A percentile compares a stretch with the other conserved stretches of the same genome.
Conservation (phyloP, 1,140 invertebrate species). For the Macrobrachium rosenbergii region DNA sequence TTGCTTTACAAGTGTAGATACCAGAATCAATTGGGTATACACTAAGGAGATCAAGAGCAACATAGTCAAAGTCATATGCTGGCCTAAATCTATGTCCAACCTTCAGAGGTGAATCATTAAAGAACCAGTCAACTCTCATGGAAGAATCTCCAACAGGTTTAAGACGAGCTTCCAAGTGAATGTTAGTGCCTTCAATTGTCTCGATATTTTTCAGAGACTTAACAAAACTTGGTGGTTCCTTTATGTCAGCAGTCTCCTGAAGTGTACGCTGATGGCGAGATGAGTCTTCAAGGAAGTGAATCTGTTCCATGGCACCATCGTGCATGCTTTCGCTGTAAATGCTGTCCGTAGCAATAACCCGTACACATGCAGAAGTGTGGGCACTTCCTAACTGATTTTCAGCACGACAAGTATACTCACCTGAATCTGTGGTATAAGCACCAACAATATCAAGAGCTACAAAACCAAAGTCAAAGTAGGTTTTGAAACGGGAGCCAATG, state of each 20-base stretch:
- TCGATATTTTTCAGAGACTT: slow-evolving; percentile 90
- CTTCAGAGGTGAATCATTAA: slow-evolving; percentile 84
- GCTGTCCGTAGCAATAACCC: slow-evolving; percentile 84
- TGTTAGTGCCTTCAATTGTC: slow-evolving; percentile 91
- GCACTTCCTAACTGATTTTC: slow-evolving; percentile 94
- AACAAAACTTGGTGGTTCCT: slow-evolving; percentile 85
- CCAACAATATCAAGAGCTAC: slow-evolving; percentile 92
- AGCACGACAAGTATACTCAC: slow-evolving; percentile 92
- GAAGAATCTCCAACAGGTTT: slow-evolving; percentile 94
- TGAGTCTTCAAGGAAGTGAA: slow-evolving; percentile 93
- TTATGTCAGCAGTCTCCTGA: slow-evolving; percentile 71
- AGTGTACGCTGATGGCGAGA: slow-evolving; percentile 79
- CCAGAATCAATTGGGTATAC: slow-evolving; percentile 98
- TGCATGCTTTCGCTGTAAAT: slow-evolving; percentile 95
- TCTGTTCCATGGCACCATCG: slow-evolving; percentile 93
- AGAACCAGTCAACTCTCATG: slow-evolving; percentile 98
- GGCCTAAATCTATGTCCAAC: slow-evolving; percentile 92
- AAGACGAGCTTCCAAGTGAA: slow-evolving; percentile 92
- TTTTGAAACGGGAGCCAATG: slow-evolving; percentile 85
- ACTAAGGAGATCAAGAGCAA: slow-evolving; percentile 93
- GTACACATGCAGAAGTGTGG: slow-evolving; percentile 90
- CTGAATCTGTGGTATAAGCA: slow-evolving; percentile 88
- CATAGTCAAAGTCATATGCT: slow-evolving; percentile 97
- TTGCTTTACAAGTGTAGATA: slow-evolving; percentile 93
- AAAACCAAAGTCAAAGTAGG: slow-evolving; percentile 96